phyloP scores from a whole-genome alignment of 2,888 invertebrate species.

The Eumacrocentrus americanus region DNA sequence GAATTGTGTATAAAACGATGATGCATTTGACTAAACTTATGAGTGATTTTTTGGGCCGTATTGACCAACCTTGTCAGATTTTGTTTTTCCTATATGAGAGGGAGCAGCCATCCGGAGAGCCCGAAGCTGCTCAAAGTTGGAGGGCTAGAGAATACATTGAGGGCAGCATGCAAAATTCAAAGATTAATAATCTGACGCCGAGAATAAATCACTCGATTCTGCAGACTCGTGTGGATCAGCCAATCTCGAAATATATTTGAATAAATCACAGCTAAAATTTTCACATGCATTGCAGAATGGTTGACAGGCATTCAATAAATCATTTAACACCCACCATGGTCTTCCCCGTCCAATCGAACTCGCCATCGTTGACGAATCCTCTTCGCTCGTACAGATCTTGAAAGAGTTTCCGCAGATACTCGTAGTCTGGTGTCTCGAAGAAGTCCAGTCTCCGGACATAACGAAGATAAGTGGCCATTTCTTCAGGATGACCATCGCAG shows the following conservation, averaged over 20 bases:
- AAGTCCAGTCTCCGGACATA: constrained; percentile 98
- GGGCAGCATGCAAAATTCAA: constrained; percentile 59
- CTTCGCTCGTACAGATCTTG: constrained; percentile 88
- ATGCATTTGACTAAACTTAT: too few relatives aligned
- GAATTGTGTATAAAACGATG: too few relatives aligned
- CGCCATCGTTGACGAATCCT: constrained; percentile 87
- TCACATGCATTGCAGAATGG: constrained; percentile 8
- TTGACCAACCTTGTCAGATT: constrained; percentile 81
- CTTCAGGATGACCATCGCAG: constrained; percentile 89
- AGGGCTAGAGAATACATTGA: constrained; percentile 67
- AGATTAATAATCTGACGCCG: constrained; percentile 34
- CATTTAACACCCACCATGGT: constrained; percentile 64
- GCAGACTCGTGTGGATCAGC: not conserved
- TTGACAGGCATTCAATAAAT: constrained; percentile 13
- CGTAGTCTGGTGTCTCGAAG: constrained; percentile 99
- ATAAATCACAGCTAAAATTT: constrained; percentile 27
- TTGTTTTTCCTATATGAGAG: constrained; percentile 82
- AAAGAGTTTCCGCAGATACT: constrained; percentile 95
- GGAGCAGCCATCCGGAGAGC: constrained; percentile 85
- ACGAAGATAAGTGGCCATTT: constrained; percentile 96
- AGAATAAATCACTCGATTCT: constrained; percentile 8
- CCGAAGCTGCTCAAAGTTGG: constrained; percentile 79
- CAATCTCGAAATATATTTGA: too few relatives aligned
- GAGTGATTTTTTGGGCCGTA: not conserved
- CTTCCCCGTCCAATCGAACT: constrained; percentile 96